Evolutionary conservation across 1,140 invertebrate species (phyloP), one percentile per base, ranked within the genome.

Genomic region (Hesperophylax magnus): DNA sequence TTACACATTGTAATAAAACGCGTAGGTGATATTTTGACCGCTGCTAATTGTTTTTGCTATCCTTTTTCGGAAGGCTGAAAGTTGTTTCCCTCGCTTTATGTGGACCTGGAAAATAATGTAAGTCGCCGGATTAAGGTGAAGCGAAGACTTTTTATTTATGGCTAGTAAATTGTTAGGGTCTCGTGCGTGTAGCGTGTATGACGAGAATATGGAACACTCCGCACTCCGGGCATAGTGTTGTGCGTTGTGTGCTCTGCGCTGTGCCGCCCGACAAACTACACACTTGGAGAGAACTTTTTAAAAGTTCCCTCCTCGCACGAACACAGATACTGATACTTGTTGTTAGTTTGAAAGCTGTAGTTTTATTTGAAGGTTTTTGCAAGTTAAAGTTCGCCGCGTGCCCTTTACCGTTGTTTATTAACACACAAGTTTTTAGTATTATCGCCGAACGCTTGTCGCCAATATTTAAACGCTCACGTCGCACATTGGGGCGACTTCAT

Each of bases 71-170:
- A 65, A 18, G 61, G 61, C 24, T 15, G 34, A 39, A 67, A 67
- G 63, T 67, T 67, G 6, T 9, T n/a, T 72, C 47, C 39, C 39
- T 34, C 65, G 31, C 65, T 69, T 69, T 39, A 54, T 72, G 47
- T 24, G 22, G 52, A 52, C n/a, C n/a, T 72, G 27, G 69, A 53
- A 52, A 72, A 72, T 54, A 54, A 27, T 54, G 69, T 53, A 14
- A 54, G 69, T 53, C 69, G 69, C 47, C n/a, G 69, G 69, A 72
- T 72, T 72, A 72, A 72, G 69, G 69, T 56, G 69, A 53, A 53
- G 52, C 69, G 47, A 27, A 72, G 69, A 72, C 69, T 72, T 72
- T 72, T 72, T 72, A 72, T 72, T 72, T 72, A 72, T 72, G 20
- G 22, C 69, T 52, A 72, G 69, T 72, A 72, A 72, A 72, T 72